Evolutionary conservation across 2,888 invertebrate genomes (phyloP).

Genomic region (Melanophora roralis): DNA sequence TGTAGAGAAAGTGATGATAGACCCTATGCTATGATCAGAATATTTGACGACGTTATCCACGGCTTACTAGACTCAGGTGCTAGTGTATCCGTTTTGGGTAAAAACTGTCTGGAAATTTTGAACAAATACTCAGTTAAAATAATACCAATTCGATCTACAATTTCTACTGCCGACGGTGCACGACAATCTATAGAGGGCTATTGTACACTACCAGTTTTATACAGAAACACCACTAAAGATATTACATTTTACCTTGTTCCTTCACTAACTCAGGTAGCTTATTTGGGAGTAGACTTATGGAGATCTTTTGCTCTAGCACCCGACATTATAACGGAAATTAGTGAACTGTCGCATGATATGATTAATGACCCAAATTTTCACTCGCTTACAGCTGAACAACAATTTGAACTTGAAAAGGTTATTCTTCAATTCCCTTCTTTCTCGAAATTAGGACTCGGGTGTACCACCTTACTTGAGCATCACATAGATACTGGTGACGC

Average conservation of each 20-base stretch:
- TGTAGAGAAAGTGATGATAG: too few species aligned
- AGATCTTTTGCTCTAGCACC: conserved; percentile 19
- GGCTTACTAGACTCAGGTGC: neutral
- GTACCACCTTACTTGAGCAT: neutral
- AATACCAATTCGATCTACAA: neutral
- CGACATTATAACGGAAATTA: conserved; percentile 3
- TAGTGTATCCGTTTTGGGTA: neutral
- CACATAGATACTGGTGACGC: conserved; percentile 25
- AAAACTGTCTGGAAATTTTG: neutral
- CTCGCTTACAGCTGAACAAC: neutral
- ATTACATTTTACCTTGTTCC: neutral
- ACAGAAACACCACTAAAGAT: neutral
- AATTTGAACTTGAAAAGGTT: neutral
- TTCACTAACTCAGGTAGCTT: neutral
- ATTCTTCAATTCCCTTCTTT: conserved; percentile 20
- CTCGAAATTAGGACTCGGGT: conserved; percentile 8
- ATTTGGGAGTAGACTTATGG: conserved; percentile 13
- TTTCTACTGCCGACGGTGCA: neutral
- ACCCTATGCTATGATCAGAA: too few species aligned
- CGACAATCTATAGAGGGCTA: neutral
- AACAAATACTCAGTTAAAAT: neutral
- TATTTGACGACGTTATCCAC: too few species aligned
- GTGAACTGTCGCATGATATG: neutral
- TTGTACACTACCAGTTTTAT: neutral
- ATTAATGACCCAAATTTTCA: conserved; percentile 5